Conservation (phyloP, 2,888 invertebrate genomes). For the Falcaria lacertinaria region DNA sequence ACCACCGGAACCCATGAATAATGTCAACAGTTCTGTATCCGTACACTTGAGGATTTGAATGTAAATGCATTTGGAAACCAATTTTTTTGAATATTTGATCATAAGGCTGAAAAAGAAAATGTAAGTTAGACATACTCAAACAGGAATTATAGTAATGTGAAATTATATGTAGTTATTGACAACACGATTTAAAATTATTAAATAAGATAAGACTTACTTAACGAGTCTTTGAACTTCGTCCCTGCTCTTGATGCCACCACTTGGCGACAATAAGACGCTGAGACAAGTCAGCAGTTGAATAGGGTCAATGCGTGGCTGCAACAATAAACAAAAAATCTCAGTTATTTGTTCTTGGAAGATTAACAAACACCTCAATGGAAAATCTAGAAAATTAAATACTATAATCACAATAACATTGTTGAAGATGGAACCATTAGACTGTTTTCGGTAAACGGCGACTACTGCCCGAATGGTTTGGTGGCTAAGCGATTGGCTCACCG, state of each 20-base stretch:
- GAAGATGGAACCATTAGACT: too few species aligned
- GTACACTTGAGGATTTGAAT: constrained; percentile 95
- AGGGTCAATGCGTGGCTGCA: constrained; percentile 96
- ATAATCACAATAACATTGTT: too few species aligned
- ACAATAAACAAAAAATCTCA: constrained; percentile 40
- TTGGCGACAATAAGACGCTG: constrained; percentile 89
- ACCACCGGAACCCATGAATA: constrained; percentile 94
- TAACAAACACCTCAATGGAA: too few species aligned
- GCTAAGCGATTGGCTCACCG: too few species aligned
- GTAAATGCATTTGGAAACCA: constrained; percentile 97
- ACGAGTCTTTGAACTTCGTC: constrained; percentile 93
- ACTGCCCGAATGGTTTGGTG: too few species aligned
- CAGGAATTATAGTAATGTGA: constrained; percentile 7
- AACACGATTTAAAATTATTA: neutral
- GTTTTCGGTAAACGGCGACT: too few species aligned
- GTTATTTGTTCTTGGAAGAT: too few species aligned
- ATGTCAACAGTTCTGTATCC: constrained; percentile 88
- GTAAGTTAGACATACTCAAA: constrained; percentile 5
- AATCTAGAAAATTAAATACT: too few species aligned
- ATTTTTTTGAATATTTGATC: constrained; percentile 96
- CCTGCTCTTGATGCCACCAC: constrained; percentile 92
- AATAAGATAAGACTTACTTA: constrained; percentile 81
- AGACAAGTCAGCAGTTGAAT: constrained; percentile 93
- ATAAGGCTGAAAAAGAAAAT: constrained; percentile 86
- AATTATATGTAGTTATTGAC: neutral